phyloP scores from a whole-genome alignment of 2,113 vertebrate species.

The Romanogobio albipinnatus region DNA sequence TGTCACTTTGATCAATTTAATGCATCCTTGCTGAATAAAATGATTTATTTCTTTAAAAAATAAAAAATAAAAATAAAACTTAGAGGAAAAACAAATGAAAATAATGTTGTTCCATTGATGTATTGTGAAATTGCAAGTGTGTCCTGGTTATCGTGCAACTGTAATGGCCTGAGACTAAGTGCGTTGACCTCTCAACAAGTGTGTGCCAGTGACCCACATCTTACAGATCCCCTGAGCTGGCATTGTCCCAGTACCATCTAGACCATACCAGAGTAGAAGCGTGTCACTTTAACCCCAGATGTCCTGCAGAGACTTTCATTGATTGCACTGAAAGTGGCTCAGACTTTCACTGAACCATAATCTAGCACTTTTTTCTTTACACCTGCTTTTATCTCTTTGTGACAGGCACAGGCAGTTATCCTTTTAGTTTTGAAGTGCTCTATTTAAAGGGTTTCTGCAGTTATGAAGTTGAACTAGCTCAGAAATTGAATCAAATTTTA shows the following conservation, averaged over 20 bases:
- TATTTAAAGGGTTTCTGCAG: neutral
- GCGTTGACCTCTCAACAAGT: neutral
- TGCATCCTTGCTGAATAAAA: no score
- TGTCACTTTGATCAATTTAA: no score
- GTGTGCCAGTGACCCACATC: constrained; percentile 6
- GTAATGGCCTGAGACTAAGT: neutral
- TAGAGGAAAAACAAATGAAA: neutral
- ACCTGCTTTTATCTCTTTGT: neutral
- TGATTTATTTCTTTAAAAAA: no score
- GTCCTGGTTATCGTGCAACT: neutral
- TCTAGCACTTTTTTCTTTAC: neutral
- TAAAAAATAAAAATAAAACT: no score
- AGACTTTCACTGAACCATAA: neutral
- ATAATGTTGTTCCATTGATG: neutral
- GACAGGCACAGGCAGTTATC: neutral
- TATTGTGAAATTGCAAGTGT: neutral
- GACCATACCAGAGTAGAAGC: neutral
- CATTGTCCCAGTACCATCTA: neutral
- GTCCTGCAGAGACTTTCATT: neutral
- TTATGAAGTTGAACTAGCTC: no score
- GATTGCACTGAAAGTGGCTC: neutral
- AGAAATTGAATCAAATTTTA: no score
- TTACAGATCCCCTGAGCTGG: neutral
- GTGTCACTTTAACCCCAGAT: constrained; percentile 4
- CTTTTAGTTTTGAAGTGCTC: neutral